Percentiles rank a stretch among this genome's conserved stretches.
Conservation (phyloP, 2,888 invertebrate genomes). For the Escarpia spicata region DNA sequence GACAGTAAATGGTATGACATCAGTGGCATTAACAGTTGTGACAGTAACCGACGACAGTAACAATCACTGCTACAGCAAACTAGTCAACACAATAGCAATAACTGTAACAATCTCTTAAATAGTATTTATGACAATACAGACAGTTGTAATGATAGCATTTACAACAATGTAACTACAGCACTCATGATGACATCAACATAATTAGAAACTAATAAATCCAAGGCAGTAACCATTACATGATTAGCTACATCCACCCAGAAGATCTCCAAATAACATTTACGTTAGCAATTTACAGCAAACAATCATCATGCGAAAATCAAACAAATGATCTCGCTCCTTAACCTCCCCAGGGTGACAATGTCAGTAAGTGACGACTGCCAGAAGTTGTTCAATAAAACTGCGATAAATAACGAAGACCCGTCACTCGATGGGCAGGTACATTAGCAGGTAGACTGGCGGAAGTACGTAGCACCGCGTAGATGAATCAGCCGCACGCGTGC, state of each 20-base stretch:
- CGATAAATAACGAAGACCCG: not conserved
- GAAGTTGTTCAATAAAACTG: conserved; percentile 5
- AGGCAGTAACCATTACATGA: not conserved
- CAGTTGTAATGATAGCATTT: not conserved
- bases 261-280: not conserved
- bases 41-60: not conserved
- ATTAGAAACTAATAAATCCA: not conserved
- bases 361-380: not conserved
- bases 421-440: not conserved
- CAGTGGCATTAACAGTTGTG: not conserved
- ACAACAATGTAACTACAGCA: not conserved
- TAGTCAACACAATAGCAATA: not conserved
- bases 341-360: not conserved
- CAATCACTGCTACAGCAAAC: not conserved
- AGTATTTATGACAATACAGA: not conserved
- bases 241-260: not conserved
- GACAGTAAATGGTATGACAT: not conserved
- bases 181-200: not conserved
- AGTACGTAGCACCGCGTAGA: not conserved
- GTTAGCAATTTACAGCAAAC: not conserved
- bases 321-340: not conserved
- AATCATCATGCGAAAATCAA: not conserved
- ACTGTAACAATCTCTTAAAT: not conserved
- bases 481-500: conserved; percentile 2
- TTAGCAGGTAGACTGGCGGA: not conserved